Base-by-base conservation (phyloP, 1,140 invertebrate species). In the Halesus radiatus region DNA sequence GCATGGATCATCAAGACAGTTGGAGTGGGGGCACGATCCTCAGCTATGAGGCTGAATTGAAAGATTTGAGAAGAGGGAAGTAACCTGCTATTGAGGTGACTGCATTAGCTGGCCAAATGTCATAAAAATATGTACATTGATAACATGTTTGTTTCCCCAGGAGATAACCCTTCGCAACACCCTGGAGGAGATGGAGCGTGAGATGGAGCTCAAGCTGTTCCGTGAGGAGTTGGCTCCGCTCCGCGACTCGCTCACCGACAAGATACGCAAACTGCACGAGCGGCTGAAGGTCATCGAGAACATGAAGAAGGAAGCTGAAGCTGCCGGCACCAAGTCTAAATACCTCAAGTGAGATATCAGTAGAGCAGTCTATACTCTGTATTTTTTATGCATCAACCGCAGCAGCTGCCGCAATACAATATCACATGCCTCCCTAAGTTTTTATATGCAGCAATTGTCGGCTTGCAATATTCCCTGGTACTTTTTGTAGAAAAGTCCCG, bases 181-280 rank as follows among this genome's bases (percentile, higher is more conserved):
- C 0, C 85, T 94, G 2, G 91, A 93, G 56, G 91, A 93, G 50
- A 90, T 95, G 23, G 92, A 93, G 83, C 89, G 89, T 15, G 92
- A 93, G 60, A 90, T 95, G 74, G 92, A 92, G 26, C 89, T 89
- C 13, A 94, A 95, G 85, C 84, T 94, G 1, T 91, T 94, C 83
- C 93, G 93, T 84, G 87, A 91, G 53, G 92, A 94, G 74, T 85
- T 95, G 13, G 90, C 89, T 20, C 92, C 93, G 1, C 87, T 95
- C 56, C 92, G 92, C 68, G 92, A 94, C 0, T 91, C 92, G 74
- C 91, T 95, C 72, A 92, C 93, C 77, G 88, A 85, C 66, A 91
- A 93, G 79, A 85, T 95, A 16, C 89, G 90, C 10, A 85, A 87
- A 8, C 86, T 95, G 3, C 92, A 94, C 81, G 92, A 93, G 1